Percentiles rank a stretch among this genome's conserved stretches.
Evolutionary conservation across 2,113 vertebrate species (phyloP).

Genomic region (Motacilla alba): DNA sequence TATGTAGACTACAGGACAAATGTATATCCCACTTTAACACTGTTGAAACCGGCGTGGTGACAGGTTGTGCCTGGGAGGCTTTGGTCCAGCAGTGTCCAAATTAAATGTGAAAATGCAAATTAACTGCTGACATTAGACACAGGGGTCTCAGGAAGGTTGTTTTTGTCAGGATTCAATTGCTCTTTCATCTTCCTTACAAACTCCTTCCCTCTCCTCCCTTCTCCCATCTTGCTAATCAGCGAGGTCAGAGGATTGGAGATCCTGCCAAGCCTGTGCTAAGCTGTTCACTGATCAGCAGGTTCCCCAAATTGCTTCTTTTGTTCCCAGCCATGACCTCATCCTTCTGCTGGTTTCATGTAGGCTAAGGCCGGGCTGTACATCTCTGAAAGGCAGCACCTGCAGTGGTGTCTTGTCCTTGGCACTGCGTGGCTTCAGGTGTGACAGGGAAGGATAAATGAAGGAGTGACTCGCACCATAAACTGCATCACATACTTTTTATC

Average conservation of each 20-base stretch:
- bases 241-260: neutral
- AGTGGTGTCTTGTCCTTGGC: neutral
- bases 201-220: neutral
- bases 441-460: neutral
- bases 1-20: neutral
- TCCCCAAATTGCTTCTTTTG: neutral
- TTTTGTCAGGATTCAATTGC: neutral
- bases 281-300: neutral
- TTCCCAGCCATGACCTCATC: neutral
- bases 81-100: neutral
- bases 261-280: neutral
- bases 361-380: neutral
- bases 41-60: neutral
- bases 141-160: neutral
- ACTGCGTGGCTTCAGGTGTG: neutral
- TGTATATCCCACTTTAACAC: neutral
- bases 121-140: constrained; percentile 15
- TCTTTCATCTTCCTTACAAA: constrained; percentile 1
- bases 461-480: neutral
- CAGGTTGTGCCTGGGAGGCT: constrained; percentile 7
- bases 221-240: neutral
- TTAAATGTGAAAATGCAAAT: constrained; percentile 23
- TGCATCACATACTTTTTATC: neutral
- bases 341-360: neutral
- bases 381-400: neutral